phyloP scores from a whole-genome alignment of 2,888 invertebrate genomes.

The Tortrix viridana region DNA sequence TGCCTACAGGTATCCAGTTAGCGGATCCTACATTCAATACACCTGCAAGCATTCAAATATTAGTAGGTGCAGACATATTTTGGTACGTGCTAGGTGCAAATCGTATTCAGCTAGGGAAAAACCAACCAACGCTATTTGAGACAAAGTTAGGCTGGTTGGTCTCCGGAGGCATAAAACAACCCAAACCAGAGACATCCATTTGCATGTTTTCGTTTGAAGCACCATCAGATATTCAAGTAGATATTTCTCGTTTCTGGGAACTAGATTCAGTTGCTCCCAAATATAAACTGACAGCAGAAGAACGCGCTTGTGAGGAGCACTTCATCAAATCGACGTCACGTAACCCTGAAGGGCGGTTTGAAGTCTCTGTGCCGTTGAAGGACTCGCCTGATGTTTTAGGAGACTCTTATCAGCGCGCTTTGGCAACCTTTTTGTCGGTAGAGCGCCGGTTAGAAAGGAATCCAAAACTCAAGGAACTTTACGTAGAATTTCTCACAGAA shows the following conservation, averaged over 20 bases:
- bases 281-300: too few relatives aligned
- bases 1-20: constrained; percentile 10
- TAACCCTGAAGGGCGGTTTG: too few relatives aligned
- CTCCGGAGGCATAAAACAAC: not conserved
- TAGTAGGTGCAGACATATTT: constrained; percentile 1
- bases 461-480: not conserved
- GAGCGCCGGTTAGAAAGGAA: not conserved
- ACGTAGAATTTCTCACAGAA: not conserved
- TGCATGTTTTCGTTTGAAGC: not conserved
- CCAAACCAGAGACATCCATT: constrained; percentile 1
- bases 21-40: constrained; percentile 12
- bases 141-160: not conserved
- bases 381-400: not conserved
- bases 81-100: not conserved
- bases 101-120: not conserved
- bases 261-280: too few relatives aligned
- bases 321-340: too few relatives aligned
- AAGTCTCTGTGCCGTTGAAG: not conserved
- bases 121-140: not conserved
- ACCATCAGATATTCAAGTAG: too few relatives aligned
- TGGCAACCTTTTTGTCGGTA: not conserved
- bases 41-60: constrained; percentile 1
- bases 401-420: not conserved
- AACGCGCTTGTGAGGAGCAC: too few relatives aligned
- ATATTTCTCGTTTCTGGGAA: too few relatives aligned